phyloP scores from a whole-genome alignment of 2,113 vertebrate genomes.

The Etia nguti region DNA sequence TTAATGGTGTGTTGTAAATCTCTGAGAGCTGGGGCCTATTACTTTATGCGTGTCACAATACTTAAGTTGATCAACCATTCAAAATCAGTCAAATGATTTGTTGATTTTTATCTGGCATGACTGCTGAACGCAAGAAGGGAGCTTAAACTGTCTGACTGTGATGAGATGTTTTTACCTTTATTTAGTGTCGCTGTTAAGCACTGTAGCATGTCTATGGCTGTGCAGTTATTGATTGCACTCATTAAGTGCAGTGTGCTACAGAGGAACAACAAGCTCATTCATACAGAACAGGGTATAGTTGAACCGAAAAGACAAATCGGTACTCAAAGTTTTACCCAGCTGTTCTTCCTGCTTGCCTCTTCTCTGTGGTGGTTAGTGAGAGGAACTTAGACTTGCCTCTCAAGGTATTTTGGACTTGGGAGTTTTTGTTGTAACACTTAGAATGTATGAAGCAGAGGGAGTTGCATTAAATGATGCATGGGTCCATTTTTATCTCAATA shows the following conservation, averaged over 20 bases:
- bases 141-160: background rate
- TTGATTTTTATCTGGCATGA: background rate
- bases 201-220: background rate
- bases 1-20: background rate
- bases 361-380: background rate
- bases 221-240: background rate
- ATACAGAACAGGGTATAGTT: background rate
- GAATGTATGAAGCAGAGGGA: background rate
- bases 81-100: background rate
- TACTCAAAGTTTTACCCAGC: background rate
- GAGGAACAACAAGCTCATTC: background rate
- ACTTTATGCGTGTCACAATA: background rate
- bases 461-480: background rate
- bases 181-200: background rate
- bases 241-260: background rate
- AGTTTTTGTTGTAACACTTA: background rate
- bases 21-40: background rate
- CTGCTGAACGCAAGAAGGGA: background rate
- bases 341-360: background rate
- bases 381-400: background rate
- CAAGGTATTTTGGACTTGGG: background rate
- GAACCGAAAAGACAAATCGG: background rate
- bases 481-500: background rate
- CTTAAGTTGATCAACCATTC: background rate
- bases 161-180: background rate